A percentile compares a stretch with the other conserved stretches of the same genome.
These are phyloP conservation scores for Oncorhynchus masou DNA, from an alignment of 2,113 vertebrate species.

Conservation along the genomic window DNA sequence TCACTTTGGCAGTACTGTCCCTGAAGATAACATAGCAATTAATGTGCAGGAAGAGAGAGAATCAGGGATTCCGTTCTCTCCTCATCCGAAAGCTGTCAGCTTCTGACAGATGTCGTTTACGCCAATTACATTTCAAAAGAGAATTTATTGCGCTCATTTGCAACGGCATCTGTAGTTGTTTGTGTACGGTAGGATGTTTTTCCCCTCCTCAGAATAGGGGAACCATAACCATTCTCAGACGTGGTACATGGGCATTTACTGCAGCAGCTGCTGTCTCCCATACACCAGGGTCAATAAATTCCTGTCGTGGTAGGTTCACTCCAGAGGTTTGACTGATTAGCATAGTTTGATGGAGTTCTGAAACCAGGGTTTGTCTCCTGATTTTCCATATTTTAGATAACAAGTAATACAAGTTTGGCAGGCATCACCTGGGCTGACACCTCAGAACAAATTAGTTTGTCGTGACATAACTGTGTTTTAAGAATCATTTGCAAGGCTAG, in stretches of 20 bases:
- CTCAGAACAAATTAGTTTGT: background rate
- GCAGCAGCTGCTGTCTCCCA: background rate
- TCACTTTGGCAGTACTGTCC: conserved; percentile 18
- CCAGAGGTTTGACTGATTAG: conserved; percentile 15
- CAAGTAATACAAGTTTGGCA: background rate
- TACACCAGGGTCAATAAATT: conserved; percentile 16
- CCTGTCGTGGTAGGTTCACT: conserved; percentile 12
- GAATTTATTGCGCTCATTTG: conserved; percentile 16
- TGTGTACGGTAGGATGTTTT: background rate
- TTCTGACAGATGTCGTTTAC: conserved; percentile 20
- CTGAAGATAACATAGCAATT: conserved; percentile 22
- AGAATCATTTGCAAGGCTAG: background rate
- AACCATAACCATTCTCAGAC: conserved; percentile 1
- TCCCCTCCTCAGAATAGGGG: background rate
- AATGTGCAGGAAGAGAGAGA: background rate
- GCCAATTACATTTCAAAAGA: conserved; percentile 26
- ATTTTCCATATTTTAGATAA: conserved; percentile 8
- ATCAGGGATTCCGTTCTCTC: background rate
- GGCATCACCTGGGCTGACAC: conserved; percentile 19
- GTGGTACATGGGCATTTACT: conserved; percentile 5
- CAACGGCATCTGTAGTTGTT: conserved; percentile 20
- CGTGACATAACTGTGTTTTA: conserved; percentile 18
- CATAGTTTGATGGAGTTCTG: conserved; percentile 18
- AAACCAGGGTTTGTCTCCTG: background rate
- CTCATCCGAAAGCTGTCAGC: conserved; percentile 19